Conservation (phyloP, 2,113 vertebrate species). For the Pseudorasbora parva region DNA sequence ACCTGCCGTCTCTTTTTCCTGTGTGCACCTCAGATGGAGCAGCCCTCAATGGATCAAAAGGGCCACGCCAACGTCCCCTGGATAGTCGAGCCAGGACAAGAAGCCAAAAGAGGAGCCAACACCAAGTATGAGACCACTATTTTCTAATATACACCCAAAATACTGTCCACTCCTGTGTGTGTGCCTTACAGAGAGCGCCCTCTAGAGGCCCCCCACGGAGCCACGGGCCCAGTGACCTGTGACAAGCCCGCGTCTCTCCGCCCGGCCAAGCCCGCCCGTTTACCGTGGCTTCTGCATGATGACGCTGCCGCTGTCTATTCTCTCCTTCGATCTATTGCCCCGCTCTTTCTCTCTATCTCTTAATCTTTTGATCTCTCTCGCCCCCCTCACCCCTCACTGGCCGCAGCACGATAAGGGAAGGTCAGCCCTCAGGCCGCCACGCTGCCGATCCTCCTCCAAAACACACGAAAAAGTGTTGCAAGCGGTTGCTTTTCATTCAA, state of each 20-base stretch:
- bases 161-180: constrained; percentile 87
- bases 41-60: constrained; percentile 95
- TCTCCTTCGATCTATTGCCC: constrained; percentile 47
- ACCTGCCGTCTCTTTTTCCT: constrained; percentile 5
- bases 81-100: constrained; percentile 99
- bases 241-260: constrained; percentile 78
- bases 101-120: constrained; percentile 99
- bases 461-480: constrained; percentile 23
- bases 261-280: constrained; percentile 78
- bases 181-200: constrained; percentile 97
- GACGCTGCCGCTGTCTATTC: constrained; percentile 82
- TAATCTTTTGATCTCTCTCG: constrained; percentile 46
- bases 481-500: constrained; percentile 33
- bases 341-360: constrained; percentile 65
- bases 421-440: constrained; percentile 42
- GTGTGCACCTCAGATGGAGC: constrained; percentile 85
- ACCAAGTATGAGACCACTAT: constrained; percentile 99
- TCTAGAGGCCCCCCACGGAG: constrained; percentile 79
- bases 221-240: constrained; percentile 81
- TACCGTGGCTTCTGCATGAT: constrained; percentile 83
- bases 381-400: constrained; percentile 73
- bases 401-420: constrained; percentile 64
- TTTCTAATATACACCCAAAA: constrained; percentile 91
- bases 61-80: constrained; percentile 96
- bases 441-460: constrained; percentile 44